phyloP scores from a whole-genome alignment of 2,888 invertebrate species.

The Magallana nippona region DNA sequence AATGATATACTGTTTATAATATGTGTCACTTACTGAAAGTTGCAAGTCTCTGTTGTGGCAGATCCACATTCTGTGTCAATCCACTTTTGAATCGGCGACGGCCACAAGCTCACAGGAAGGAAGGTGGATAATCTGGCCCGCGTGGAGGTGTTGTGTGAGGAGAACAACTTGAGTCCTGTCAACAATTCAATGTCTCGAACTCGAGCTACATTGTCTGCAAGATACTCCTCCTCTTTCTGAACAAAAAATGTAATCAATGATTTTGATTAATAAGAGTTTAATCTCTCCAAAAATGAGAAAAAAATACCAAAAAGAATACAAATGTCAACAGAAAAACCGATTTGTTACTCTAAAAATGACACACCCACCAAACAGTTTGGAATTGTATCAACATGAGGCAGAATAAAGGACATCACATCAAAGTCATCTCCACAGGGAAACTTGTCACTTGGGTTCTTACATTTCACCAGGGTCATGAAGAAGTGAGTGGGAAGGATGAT shows the following conservation, averaged over 20 bases:
- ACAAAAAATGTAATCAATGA: neutral
- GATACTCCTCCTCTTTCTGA: constrained; percentile 59
- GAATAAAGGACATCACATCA: constrained; percentile 63
- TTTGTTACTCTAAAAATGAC: neutral
- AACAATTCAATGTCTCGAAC: constrained; percentile 72
- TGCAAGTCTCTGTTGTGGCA: constrained; percentile 23
- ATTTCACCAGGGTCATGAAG: constrained; percentile 63
- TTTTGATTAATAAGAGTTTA: no score
- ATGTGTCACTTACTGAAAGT: constrained; percentile 26
- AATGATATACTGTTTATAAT: no score
- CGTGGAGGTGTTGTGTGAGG: constrained; percentile 39
- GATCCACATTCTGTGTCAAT: constrained; percentile 43
- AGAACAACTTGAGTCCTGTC: constrained; percentile 69
- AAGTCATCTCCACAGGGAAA: constrained; percentile 46
- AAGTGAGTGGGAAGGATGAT: constrained; percentile 71
- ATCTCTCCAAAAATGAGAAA: no score
- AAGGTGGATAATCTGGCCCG: constrained; percentile 59
- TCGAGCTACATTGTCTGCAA: constrained; percentile 71
- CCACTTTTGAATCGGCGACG: constrained; percentile 41
- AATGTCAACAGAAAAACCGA: neutral
- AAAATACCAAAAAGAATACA: neutral
- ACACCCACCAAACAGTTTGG: constrained; percentile 68
- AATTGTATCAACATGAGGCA: constrained; percentile 64
- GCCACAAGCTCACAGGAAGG: constrained; percentile 61
- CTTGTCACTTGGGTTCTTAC: constrained; percentile 50